Percentiles rank a stretch among this genome's conserved stretches.
Evolutionary conservation across 1,140 invertebrate genomes (phyloP).

Genomic region (Ooceraea biroi): DNA sequence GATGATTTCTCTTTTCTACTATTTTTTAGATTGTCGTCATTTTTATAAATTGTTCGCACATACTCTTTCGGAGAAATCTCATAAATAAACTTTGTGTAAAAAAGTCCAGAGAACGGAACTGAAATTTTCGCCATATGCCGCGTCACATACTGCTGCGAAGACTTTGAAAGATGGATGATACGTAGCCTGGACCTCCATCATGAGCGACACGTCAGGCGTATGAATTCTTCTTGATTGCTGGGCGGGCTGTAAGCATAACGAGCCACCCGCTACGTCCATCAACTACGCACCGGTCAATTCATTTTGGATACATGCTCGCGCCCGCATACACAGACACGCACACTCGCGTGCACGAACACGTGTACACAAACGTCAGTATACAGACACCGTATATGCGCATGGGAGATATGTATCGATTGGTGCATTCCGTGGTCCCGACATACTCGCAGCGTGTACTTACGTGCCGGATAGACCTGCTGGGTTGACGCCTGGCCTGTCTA

Average conservation of each 20-base stretch:
- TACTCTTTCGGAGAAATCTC: not conserved
- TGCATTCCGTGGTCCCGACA: constrained; percentile 56
- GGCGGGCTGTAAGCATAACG: constrained; percentile 80
- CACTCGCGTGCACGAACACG: not conserved
- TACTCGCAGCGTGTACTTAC: constrained; percentile 72
- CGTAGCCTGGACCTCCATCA: constrained; percentile 82
- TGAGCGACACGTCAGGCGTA: constrained; percentile 85
- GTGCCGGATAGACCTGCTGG: constrained; percentile 74
- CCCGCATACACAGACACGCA: not conserved
- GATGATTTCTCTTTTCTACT: not conserved
- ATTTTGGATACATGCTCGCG: constrained; percentile 75
- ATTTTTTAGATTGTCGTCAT: constrained; percentile 12
- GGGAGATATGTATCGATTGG: constrained; percentile 60
- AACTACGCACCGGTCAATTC: constrained; percentile 84
- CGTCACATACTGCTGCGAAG: constrained; percentile 67
- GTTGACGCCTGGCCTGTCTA: constrained; percentile 75
- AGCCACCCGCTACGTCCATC: constrained; percentile 86
- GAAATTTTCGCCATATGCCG: constrained; percentile 54
- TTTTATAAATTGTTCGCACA: not conserved
- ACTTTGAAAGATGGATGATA: constrained; percentile 81
- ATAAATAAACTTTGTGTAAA: constrained; percentile 30
- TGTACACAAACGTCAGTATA: not conserved
- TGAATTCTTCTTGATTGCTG: constrained; percentile 84
- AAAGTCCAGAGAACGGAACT: constrained; percentile 22
- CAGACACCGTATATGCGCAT: constrained; percentile 28